A percentile compares a stretch with the other conserved stretches of the same genome.
Conservation (phyloP, 2,113 vertebrate genomes). For the Perognathus longimembris region DNA sequence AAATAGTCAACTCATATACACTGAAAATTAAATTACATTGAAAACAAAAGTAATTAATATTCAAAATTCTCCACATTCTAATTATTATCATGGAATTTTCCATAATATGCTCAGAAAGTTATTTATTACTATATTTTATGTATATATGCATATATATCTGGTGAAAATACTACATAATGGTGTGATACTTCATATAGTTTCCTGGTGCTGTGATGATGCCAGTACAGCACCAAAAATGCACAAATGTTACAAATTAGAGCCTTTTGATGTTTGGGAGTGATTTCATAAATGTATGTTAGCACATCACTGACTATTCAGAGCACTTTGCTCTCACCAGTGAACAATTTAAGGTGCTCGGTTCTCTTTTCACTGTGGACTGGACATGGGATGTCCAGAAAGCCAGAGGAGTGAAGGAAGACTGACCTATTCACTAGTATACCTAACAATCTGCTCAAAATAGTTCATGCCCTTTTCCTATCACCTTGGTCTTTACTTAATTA, state of each 20-base stretch:
- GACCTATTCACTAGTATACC: neutral
- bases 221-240: neutral
- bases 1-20: no score
- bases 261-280: neutral
- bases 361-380: neutral
- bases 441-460: neutral
- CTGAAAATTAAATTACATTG: neutral
- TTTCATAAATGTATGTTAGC: neutral
- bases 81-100: neutral
- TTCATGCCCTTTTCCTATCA: neutral
- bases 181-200: neutral
- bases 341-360: neutral
- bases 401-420: neutral
- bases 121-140: neutral
- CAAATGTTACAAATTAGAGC: neutral
- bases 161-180: neutral
- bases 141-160: neutral
- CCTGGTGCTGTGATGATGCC: neutral
- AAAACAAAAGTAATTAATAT: neutral
- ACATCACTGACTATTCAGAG: neutral
- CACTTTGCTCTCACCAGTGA: neutral
- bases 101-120: neutral
- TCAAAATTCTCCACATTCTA: neutral
- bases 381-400: neutral
- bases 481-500: neutral